phyloP scores from a whole-genome alignment of 2,797 vertebrate species.

The Rhabdophis nuchalis region DNA sequence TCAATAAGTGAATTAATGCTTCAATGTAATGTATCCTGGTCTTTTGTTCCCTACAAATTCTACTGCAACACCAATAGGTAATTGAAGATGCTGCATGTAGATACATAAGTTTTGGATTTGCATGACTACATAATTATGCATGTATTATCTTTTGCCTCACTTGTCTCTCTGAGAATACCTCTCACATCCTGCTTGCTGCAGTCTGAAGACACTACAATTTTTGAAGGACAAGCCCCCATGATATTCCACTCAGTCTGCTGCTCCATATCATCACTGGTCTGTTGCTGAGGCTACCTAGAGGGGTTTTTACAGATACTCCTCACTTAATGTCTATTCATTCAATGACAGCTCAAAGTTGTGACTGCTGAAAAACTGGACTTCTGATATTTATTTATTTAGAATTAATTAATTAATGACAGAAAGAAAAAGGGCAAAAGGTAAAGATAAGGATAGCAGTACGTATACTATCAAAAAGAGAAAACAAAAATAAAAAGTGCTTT shows the following conservation, averaged over 20 bases:
- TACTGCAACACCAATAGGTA: neutral
- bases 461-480: too few relatives aligned
- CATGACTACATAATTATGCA: neutral
- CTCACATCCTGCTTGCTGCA: neutral
- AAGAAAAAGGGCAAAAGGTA: too few relatives aligned
- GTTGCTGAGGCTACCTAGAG: neutral
- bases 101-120: neutral
- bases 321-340: neutral
- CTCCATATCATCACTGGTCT: neutral
- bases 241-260: neutral
- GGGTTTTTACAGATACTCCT: neutral
- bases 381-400: too few relatives aligned
- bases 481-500: too few relatives aligned
- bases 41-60: neutral
- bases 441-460: too few relatives aligned
- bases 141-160: neutral
- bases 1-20: neutral
- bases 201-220: neutral
- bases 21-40: neutral
- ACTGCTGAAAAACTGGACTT: neutral
- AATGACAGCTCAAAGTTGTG: neutral
- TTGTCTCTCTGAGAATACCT: neutral
- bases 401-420: too few relatives aligned
- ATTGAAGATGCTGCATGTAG: neutral
- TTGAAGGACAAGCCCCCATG: neutral